Evolutionary conservation across 2,888 invertebrate genomes (phyloP), one percentile per base, ranked within the genome.

Genomic region (Ischnus inquisitorius): DNA sequence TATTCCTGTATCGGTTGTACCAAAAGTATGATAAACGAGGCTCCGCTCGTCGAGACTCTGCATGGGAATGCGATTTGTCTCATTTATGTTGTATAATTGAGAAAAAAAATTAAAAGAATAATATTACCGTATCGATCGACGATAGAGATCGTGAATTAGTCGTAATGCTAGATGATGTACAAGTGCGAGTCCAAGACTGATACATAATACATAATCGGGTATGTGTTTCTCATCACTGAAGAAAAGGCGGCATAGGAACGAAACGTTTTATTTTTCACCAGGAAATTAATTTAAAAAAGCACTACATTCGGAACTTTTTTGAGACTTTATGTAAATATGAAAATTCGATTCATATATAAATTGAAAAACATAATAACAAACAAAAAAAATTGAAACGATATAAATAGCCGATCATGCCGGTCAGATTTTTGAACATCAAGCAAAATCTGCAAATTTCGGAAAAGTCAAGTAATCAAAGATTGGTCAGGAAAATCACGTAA

Each of bases 51-150:
- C 48, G 41, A 86, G 84, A 82, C 84, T 85, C 48, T 91, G 92
- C 92, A 92, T 92, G 92, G 84, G 92, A 92, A 92, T 92, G 92
- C 87, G 88, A 88, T 91, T 89, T 83, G 62, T 86, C 79, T 71
- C 68, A 74, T 88, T 72, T 80, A 87, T 85, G 88, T 86, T 77
- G 77, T 60, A 57, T 28, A 68, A 34, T 28, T 68, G 10, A 68
- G 46, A 28, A 62, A 34, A n/a, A 16, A 62, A 74, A 34, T 25
- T 12, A 57, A 41, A 43, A 43, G 22, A 1, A 22, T 22, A 34
- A 54, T 12, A 54, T 5, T 5, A 48, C n/a, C 34, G 25, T 28
- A 62, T 34, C 12, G 3, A 22, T 68, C 16, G 16, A 48, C 28
- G 48, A 51, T 25, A 51, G 16, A 14, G 6, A n/a, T 16, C n/a